Conservation (phyloP, 2,888 invertebrate genomes). For the Tanytarsus gracilentus region DNA sequence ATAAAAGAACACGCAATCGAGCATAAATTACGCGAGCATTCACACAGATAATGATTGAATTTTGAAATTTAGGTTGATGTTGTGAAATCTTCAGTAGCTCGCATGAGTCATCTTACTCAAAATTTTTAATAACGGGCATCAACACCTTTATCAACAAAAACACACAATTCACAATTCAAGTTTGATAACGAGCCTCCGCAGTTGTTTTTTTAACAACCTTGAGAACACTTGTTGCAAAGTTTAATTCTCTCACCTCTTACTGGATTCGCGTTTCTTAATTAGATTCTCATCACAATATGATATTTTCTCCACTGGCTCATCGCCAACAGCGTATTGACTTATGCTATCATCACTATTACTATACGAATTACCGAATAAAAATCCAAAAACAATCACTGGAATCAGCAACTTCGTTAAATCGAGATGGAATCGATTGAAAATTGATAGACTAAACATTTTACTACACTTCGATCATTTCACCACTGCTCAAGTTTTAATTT, state of each 20-base stretch:
- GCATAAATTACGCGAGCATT: no score
- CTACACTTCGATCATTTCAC: neutral
- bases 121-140: no score
- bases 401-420: neutral
- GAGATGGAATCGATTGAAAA: neutral
- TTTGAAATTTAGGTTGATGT: no score
- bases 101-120: no score
- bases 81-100: no score
- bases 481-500: neutral
- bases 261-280: constrained; percentile 22
- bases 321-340: neutral
- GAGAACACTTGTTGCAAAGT: neutral
- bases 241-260: constrained; percentile 30
- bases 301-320: constrained; percentile 22
- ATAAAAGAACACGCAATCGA: no score
- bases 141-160: no score
- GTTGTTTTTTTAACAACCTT: neutral
- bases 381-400: neutral
- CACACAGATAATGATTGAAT: no score
- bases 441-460: constrained; percentile 13
- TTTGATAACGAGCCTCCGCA: neutral
- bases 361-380: neutral
- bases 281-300: constrained; percentile 30
- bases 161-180: no score
- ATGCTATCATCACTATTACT: neutral